phyloP scores from a whole-genome alignment of 2,888 invertebrate species.

The Scaptomyza cyrtandrae region DNA sequence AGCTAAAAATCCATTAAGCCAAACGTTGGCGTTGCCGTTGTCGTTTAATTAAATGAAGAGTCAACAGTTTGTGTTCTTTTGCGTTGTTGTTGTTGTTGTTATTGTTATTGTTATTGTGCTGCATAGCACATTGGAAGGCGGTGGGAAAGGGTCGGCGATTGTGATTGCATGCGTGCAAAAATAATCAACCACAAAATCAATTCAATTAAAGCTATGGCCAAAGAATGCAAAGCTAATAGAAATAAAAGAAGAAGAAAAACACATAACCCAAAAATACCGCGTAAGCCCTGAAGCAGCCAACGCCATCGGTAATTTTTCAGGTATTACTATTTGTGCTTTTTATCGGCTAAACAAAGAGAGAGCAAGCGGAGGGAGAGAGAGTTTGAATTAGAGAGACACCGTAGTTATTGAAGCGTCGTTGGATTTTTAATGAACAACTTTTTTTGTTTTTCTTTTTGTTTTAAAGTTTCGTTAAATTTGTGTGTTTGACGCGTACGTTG shows the following conservation, averaged over 20 bases:
- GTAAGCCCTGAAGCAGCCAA: constrained; percentile 37
- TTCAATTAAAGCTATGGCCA: constrained; percentile 54
- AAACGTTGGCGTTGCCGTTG: constrained; percentile 28
- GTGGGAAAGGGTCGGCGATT: constrained; percentile 5
- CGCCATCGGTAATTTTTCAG: constrained; percentile 31
- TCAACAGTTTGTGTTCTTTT: constrained; percentile 5
- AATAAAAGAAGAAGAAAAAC: constrained; percentile 49
- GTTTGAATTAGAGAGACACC: constrained; percentile 6
- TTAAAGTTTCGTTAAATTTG: constrained; percentile 30
- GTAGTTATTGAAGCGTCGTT: constrained; percentile 16
- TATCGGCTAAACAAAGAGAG: constrained; percentile 7
- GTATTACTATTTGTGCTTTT: constrained; percentile 22
- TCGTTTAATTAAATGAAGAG: constrained; percentile 52
- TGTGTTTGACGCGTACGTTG: constrained; percentile 46
- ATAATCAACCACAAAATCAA: constrained; percentile 54
- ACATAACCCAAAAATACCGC: constrained; percentile 15
- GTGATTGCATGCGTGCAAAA: constrained; percentile 44
- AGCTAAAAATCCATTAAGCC: constrained; percentile 53
- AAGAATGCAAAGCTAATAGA: constrained; percentile 27
- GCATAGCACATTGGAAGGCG: not conserved
- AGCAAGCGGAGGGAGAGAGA: not conserved
- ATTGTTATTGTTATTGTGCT: constrained; percentile 31
- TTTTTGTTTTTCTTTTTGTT: not conserved
- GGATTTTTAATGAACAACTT: constrained; percentile 2
- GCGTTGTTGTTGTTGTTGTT: constrained; percentile 9